Percentiles rank a stretch among this genome's conserved stretches.
Evolutionary conservation across 35 echinoderm and acorn worm species (phyloP).

Genomic region (Apostichopus japonicus): DNA sequence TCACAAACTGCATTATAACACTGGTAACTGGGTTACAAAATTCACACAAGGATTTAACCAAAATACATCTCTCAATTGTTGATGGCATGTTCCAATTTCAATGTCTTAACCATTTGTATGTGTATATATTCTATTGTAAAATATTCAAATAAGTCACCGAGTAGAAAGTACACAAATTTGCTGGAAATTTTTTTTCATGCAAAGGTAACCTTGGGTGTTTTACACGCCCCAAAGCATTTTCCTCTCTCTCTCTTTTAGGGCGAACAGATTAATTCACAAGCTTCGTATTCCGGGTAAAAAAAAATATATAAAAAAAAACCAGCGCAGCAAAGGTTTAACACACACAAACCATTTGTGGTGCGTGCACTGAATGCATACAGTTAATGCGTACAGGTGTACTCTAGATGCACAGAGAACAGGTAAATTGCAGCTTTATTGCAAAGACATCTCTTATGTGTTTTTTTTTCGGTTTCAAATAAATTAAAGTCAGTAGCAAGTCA

Average conservation of each 20-base stretch:
- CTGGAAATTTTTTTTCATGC: not conserved
- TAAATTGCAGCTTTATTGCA: too few relatives aligned
- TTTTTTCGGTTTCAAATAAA: too few relatives aligned
- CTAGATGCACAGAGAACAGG: too few relatives aligned
- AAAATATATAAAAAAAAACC: too few relatives aligned
- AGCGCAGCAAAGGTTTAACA: too few relatives aligned
- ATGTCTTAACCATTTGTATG: not conserved
- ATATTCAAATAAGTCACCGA: not conserved
- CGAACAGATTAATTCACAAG: not conserved
- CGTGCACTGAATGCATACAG: too few relatives aligned
- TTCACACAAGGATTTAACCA: not conserved
- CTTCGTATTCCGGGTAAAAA: too few relatives aligned
- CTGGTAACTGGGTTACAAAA: not conserved
- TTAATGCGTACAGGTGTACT: too few relatives aligned
- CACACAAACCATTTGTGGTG: too few relatives aligned
- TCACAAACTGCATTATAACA: too few relatives aligned
- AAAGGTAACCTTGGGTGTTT: not conserved
- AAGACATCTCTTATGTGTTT: too few relatives aligned
- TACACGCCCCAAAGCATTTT: not conserved
- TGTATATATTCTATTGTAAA: not conserved
- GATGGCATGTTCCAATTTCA: not conserved
- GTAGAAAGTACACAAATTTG: not conserved
- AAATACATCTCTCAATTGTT: not conserved
- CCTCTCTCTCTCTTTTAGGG: not conserved
- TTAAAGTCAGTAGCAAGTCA: too few relatives aligned